Percentiles rank a stretch among this genome's conserved stretches.
phyloP scores from a whole-genome alignment of 2,113 vertebrate genomes.

The Rhagologus leucostigma region DNA sequence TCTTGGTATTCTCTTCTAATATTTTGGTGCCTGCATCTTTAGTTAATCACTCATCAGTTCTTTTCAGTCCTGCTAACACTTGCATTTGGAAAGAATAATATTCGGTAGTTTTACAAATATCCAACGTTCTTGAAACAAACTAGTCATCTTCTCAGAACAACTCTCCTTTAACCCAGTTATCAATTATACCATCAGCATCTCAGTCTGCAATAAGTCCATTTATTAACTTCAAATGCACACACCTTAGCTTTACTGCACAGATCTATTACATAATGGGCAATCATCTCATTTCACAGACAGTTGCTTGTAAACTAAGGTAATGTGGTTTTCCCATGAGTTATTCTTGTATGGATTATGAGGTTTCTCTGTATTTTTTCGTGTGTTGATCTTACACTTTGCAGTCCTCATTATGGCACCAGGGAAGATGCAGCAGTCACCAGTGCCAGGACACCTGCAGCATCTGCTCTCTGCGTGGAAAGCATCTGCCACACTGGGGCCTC shows the following conservation, averaged over 20 bases:
- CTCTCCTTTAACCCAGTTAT: background rate
- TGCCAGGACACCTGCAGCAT: background rate
- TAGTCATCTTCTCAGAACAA: background rate
- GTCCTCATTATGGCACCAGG: background rate
- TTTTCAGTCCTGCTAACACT: background rate
- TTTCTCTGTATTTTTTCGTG: background rate
- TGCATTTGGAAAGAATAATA: background rate
- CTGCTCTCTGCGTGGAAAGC: background rate
- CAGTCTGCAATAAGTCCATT: background rate
- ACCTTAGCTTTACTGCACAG: background rate
- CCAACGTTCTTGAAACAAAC: background rate
- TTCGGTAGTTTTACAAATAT: background rate
- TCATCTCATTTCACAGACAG: constrained; percentile 30
- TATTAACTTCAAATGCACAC: constrained; percentile 6
- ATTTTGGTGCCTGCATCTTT: background rate
- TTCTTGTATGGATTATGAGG: background rate
- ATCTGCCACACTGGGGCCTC: background rate
- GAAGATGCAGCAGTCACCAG: background rate
- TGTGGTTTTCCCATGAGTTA: background rate
- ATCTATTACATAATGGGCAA: constrained; percentile 3
- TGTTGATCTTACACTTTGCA: background rate
- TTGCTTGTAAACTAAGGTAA: constrained; percentile 22
- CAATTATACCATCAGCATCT: background rate
- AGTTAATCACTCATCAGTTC: background rate
- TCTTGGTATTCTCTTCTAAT: background rate